Percentiles rank a stretch among this genome's conserved stretches.
These are phyloP conservation scores for Agrochola circellaris DNA, from an alignment of 2,888 invertebrate species.

Conservation along the genomic window DNA sequence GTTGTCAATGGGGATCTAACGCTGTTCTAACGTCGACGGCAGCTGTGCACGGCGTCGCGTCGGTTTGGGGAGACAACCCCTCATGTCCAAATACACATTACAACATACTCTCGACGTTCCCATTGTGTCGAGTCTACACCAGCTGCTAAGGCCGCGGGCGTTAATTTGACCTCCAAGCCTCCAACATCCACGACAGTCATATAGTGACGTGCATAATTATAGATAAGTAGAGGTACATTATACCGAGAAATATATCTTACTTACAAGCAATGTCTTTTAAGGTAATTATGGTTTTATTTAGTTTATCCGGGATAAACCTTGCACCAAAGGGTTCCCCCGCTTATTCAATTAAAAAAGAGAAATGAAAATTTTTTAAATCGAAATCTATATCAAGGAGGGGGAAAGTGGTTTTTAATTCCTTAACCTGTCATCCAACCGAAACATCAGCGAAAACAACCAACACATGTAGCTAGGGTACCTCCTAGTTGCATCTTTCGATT, in stretches of 20 bases:
- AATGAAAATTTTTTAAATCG: background rate
- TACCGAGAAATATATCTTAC: background rate
- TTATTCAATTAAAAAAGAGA: background rate
- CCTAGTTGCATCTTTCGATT: background rate
- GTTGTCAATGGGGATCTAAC: constrained; percentile 67
- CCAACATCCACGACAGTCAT: constrained; percentile 15
- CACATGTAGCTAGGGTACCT: background rate
- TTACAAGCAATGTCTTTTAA: background rate
- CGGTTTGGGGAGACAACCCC: constrained; percentile 75
- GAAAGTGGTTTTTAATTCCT: background rate
- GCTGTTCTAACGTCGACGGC: constrained; percentile 73
- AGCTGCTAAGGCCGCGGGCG: constrained; percentile 69
- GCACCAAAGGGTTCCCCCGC: background rate
- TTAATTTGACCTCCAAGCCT: constrained; percentile 58
- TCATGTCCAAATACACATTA: constrained; percentile 76
- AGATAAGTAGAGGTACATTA: background rate
- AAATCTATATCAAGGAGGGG: background rate
- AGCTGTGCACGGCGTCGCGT: constrained; percentile 70
- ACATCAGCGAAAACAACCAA: background rate
- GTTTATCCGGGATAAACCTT: background rate
- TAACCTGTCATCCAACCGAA: too few species aligned
- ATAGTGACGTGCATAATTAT: background rate
- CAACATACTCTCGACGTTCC: constrained; percentile 70
- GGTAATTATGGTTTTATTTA: background rate
- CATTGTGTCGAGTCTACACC: constrained; percentile 73